phyloP scores from a whole-genome alignment of 30 jellyfish, hydroid and myxozoan species.

The Rhopilema esculentum region DNA sequence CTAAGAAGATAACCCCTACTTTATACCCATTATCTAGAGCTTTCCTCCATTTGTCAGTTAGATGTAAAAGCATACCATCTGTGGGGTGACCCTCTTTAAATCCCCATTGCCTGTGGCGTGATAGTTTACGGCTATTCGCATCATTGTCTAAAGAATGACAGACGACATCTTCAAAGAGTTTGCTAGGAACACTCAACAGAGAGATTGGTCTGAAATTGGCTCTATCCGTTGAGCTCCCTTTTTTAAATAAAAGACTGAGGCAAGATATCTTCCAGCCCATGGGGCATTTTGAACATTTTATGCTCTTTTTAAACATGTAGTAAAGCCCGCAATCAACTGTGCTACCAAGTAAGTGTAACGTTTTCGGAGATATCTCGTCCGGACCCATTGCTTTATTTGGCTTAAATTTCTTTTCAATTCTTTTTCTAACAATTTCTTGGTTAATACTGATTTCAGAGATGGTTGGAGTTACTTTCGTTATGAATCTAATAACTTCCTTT shows the following conservation, averaged over 20 bases:
- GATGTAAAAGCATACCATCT: neutral
- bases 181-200: slow-evolving; percentile 5
- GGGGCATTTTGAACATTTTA: neutral
- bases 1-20: slow-evolving; percentile 30
- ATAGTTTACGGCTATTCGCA: neutral
- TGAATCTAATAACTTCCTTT: neutral
- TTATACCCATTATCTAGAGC: slow-evolving; percentile 4
- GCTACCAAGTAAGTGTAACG: neutral
- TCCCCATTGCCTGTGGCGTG: slow-evolving; percentile 22
- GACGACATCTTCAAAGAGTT: neutral
- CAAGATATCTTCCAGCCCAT: slow-evolving; percentile 14
- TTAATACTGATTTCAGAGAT: neutral
- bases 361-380: neutral
- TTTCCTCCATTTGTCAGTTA: slow-evolving; percentile 27
- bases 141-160: slow-evolving; percentile 6
- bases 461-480: neutral
- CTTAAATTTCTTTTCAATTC: neutral
- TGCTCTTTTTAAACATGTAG: neutral
- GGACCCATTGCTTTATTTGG: slow-evolving; percentile 1
- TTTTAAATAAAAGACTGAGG: neutral
- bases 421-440: neutral
- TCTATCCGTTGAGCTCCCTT: neutral
- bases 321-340: too few relatives aligned
- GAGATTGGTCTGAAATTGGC: slow-evolving; percentile 11
- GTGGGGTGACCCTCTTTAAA: slow-evolving; percentile 2